phyloP scores from a whole-genome alignment of 1,140 invertebrate genomes.

The Musca domestica region DNA sequence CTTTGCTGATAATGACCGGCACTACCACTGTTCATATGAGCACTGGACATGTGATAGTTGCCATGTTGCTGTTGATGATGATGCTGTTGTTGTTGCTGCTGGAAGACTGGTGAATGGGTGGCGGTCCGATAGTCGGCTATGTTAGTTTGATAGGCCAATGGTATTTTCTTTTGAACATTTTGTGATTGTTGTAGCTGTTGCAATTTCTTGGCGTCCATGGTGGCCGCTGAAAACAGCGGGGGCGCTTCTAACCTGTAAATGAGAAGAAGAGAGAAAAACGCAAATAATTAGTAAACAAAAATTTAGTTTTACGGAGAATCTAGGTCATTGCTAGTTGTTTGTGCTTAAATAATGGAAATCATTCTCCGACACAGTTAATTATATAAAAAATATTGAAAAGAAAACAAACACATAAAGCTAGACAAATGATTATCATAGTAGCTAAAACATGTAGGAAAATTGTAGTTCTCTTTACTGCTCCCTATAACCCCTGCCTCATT shows the following conservation, averaged over 20 bases:
- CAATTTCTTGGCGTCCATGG: conserved; percentile 70
- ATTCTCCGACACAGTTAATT: too few species aligned
- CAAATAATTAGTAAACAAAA: not conserved
- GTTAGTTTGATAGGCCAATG: conserved; percentile 45
- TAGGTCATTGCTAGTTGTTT: not conserved
- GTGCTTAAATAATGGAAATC: too few species aligned
- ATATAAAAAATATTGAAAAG: too few species aligned
- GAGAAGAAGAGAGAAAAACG: conserved; percentile 18
- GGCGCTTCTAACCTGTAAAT: conserved; percentile 69
- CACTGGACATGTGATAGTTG: conserved; percentile 30
- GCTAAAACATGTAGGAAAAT: too few species aligned
- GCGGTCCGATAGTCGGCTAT: conserved; percentile 48
- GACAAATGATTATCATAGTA: too few species aligned
- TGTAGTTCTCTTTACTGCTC: too few species aligned
- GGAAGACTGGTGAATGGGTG: conserved; percentile 39
- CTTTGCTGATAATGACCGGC: conserved; percentile 41
- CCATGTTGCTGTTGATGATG: conserved; percentile 30
- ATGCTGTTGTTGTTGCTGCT: conserved; percentile 34
- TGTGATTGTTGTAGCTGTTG: conserved; percentile 47
- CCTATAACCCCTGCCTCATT: too few species aligned
- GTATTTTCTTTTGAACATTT: conserved; percentile 55
- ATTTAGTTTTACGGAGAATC: not conserved
- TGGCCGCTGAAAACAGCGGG: conserved; percentile 61
- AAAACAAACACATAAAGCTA: too few species aligned
- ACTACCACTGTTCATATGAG: conserved; percentile 13